Percentiles rank a stretch among this genome's conserved stretches.
phyloP scores from a whole-genome alignment of 2,888 invertebrate species.

The Drosophila mayaguana region DNA sequence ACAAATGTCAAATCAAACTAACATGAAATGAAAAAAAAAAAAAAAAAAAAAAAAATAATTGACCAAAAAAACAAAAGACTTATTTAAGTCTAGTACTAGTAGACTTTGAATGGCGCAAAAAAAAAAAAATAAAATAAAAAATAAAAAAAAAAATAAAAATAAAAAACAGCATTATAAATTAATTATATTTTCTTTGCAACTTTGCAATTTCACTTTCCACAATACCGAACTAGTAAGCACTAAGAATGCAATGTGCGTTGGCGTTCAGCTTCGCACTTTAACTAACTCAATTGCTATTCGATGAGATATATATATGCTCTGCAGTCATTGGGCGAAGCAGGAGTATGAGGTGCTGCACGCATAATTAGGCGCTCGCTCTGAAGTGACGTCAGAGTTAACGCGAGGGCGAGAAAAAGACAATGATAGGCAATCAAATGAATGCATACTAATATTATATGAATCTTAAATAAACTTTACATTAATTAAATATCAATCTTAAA shows the following conservation, averaged over 20 bases:
- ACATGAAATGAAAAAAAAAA: neutral
- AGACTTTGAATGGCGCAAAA: too few species aligned
- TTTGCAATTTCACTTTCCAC: neutral
- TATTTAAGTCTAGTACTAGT: too few species aligned
- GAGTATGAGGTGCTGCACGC: neutral
- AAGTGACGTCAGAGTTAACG: neutral
- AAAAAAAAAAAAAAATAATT: neutral
- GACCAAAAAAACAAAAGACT: neutral
- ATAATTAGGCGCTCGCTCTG: neutral
- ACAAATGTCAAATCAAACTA: slow-evolving; percentile 6
- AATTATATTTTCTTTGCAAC: neutral
- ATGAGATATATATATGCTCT: neutral
- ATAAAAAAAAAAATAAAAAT: neutral
- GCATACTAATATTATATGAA: neutral
- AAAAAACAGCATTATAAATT: too few species aligned
- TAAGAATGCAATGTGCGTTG: neutral
- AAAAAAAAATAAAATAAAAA: neutral
- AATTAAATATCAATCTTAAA: too few species aligned
- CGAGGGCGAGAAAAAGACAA: neutral
- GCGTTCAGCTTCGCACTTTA: neutral
- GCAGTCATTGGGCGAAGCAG: neutral
- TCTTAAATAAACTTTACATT: neutral
- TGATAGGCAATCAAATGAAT: neutral
- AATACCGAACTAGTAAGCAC: neutral
- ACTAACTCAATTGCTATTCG: neutral